Evolutionary conservation across 2,113 vertebrate genomes (phyloP), one percentile per base, ranked within the genome.

Genomic region (Neopipo cinnamomea): DNA sequence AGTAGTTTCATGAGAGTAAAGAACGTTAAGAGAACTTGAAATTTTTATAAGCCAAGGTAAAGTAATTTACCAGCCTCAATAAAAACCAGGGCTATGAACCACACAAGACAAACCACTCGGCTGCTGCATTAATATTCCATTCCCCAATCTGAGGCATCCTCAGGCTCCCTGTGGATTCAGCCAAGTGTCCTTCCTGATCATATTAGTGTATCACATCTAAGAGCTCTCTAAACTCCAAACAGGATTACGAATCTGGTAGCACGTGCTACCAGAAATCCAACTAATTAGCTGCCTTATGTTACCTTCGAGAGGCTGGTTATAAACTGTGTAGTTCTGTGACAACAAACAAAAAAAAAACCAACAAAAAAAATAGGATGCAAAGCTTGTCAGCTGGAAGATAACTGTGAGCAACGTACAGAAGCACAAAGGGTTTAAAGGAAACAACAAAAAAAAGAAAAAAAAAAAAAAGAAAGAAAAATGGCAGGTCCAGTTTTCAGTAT

Each of bases 221-320:
- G 93, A 37, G n/a, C 91, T 74, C 84, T 81, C 91, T 67, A 84
- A 84, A 91, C 93, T 80, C 89, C 91, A 47, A 33, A 33, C 2
- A 74, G 59, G 66, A 77, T 90, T 84, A 71, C 23, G 59, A 47
- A 47, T 13, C 89, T 88, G 93, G 94, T 65, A 63, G 46, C 87
- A 67, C 3, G 67, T 49, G 82, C 66, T 17, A 81, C 73, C 95
- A 95, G 71, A 67, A 93, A 96, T 44, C 78, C 85, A 59, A 56
- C 46, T 88, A 20, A 5, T 94, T 96, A 97, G 96, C 95, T 96
- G 96, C 96, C 96, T 94, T 97, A 50, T 79, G 91, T 92, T 41
- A 95, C 93, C 95, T 94, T 91, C 68, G 2, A 90, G 72, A 93
- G 93, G 92, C 92, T 95, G 96, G 61, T 65, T 76, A 94, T 35